Percentiles rank a stretch among this genome's conserved stretches.
phyloP scores from a whole-genome alignment of 2,888 invertebrate genomes.

The Athalia rosae region DNA sequence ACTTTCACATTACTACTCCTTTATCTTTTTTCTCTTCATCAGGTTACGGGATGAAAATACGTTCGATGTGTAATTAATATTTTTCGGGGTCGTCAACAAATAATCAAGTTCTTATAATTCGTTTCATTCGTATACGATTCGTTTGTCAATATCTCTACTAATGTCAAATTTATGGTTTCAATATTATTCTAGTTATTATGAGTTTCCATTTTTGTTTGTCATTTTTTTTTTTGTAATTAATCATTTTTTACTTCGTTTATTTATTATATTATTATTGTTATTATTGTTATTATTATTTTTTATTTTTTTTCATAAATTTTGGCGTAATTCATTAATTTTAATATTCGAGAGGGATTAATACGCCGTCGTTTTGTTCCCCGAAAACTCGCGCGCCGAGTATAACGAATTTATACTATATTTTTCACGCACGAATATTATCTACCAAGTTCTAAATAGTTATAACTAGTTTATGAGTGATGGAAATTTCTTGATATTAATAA shows the following conservation, averaged over 20 bases:
- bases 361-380: constrained; percentile 38
- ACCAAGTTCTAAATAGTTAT: not conserved
- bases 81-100: not conserved
- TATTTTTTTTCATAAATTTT: constrained; percentile 9
- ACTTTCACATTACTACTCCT: not conserved
- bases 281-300: not conserved
- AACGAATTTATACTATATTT: not conserved
- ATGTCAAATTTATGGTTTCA: constrained; percentile 18
- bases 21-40: not conserved
- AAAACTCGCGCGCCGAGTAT: constrained; percentile 14
- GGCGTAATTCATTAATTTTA: constrained; percentile 14
- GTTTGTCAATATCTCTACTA: constrained; percentile 26
- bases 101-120: constrained; percentile 20
- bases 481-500: constrained; percentile 10
- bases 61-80: too few species aligned
- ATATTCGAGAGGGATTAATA: constrained; percentile 9
- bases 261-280: not conserved
- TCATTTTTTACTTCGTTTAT: constrained; percentile 1
- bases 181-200: not conserved
- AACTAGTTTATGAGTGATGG: constrained; percentile 31
- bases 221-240: constrained; percentile 3
- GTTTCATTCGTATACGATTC: constrained; percentile 19
- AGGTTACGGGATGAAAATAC: too few species aligned
- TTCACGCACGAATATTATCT: not conserved
- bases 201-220: not conserved